Evolutionary conservation across 2,113 vertebrate genomes (phyloP), one percentile per base, ranked within the genome.

Genomic region (Chaenogobius annularis): DNA sequence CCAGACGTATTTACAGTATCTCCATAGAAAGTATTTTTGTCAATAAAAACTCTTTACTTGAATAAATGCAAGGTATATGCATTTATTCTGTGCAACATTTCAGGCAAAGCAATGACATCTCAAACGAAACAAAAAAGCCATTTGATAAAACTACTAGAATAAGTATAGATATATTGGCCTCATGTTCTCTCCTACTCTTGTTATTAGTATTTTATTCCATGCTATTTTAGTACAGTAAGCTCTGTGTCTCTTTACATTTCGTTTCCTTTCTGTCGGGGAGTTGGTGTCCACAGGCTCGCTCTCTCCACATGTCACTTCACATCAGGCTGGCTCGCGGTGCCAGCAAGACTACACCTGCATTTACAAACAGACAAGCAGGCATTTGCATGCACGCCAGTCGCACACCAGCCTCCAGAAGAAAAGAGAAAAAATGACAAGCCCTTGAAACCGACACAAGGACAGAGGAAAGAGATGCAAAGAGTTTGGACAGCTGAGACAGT

Each of bases 301-400:
- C 79, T 73, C 74, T 81, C 70, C 72, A 81, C 61, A 66, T 87
- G 85, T 86, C 84, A 85, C 67, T 71, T 89, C 76, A 78, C 69
- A 85, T 87, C 83, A 88, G 81, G 44, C 56, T 63, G 7, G 50
- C 59, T 40, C 67, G 59, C 23, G 17, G 46, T 71, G 76, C 76
- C 82, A 74, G 70, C 26, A 66, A 84, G 75, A 66, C 43, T 48
- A 74, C 79, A 88, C 84, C 84, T 88, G 81, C 79, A 68, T 79
- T 83, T 75, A 73, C 35, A 77, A 73, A 78, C 73, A 78, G 55
- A 77, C 14, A 71, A 58, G 26, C 67, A 62, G 47, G 64, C 56
- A 52, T 63, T 37, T 56, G 54, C 58, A 80, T 67, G 43, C 74
- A 43, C 10, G 11, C 20, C 15, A 11, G 10, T 8, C 64, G 66